These are phyloP conservation scores for Lepidurus couesii DNA, from an alignment of 1,140 invertebrate genomes.

Conservation along the genomic window DNA sequence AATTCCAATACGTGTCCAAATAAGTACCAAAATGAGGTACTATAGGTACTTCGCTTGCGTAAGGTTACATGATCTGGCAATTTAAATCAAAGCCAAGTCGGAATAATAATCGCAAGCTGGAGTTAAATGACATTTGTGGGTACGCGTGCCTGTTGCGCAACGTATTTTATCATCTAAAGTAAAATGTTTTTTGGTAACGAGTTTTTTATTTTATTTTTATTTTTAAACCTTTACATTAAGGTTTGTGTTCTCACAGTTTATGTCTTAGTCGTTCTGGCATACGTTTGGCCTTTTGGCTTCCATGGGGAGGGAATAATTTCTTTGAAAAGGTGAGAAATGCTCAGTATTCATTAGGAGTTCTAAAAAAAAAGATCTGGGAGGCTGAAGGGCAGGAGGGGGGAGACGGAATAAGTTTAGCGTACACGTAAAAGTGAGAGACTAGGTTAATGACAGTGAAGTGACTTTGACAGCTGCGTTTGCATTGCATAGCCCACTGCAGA, in stretches of 20 bases:
- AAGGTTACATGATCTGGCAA: neutral
- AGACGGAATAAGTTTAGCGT: neutral
- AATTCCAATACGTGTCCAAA: neutral
- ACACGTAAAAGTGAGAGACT: neutral
- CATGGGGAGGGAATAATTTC: neutral
- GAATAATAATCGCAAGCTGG: neutral
- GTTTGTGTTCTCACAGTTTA: neutral
- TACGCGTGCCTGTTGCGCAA: neutral
- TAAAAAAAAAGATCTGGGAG: neutral
- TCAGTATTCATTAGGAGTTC: slow-evolving; percentile 15
- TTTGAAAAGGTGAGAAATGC: neutral
- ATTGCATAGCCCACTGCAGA: neutral
- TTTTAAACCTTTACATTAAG: neutral
- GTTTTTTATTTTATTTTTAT: neutral
- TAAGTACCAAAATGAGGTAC: neutral
- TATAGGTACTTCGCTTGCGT: neutral
- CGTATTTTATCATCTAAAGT: neutral
- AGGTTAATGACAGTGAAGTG: slow-evolving; percentile 18
- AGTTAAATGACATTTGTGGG: neutral
- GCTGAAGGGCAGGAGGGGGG: neutral
- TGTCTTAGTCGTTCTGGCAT: neutral
- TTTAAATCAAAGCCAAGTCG: neutral
- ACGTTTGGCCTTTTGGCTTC: neutral
- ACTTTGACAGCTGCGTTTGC: slow-evolving; percentile 18
- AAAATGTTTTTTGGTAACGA: neutral